Base-by-base conservation (phyloP, 2,888 invertebrate species). In the Hypselothyrea guttata region DNA sequence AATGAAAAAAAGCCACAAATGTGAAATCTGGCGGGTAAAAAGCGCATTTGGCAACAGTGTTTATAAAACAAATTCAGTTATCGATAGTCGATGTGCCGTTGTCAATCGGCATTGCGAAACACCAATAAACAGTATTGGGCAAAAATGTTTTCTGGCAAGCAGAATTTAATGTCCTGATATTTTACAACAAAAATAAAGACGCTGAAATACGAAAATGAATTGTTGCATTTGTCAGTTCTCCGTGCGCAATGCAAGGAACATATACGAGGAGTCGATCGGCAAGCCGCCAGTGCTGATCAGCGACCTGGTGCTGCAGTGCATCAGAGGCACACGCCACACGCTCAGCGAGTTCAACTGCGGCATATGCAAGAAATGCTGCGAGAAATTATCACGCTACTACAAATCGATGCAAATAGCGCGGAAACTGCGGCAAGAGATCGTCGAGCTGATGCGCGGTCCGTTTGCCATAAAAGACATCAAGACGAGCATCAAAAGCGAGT, bases 161-260 rank as follows among this genome's bases (percentile, higher is more conserved):
- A 52, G 13, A 45, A 35, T 52, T 48, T 27, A 7, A 66, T 54
- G 55, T 47, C 33, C 58, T 48, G 27, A 60, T 51, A 47, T 54
- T 58, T 68, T 27, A 34, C 37, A 27, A 18, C 4, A 2, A 33
- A 4, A 11, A 27, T 33, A 34, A 37, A 41, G 49, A 40, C 38
- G 34, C 49, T 46, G 41, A 5, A 34, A 37, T 9, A 9, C 30
- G 7, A 83, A 61, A 47, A 86, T 86, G 84, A 75, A 69, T 63
- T 84, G 84, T 56, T 84, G 84, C 60, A 78, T 84, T 67, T 84
- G 84, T 54, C 75, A 81, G 48, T 84, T 74, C 56, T 42, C 65
- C 42, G 78, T 86, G 42, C 74, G 86, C 28, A 63, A 65, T 42
- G 71, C 75, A 5, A 75, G 64, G 34, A 75, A 84, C 30, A 82